phyloP scores from a whole-genome alignment of 2,888 invertebrate genomes.

The Campoplex capitator region DNA sequence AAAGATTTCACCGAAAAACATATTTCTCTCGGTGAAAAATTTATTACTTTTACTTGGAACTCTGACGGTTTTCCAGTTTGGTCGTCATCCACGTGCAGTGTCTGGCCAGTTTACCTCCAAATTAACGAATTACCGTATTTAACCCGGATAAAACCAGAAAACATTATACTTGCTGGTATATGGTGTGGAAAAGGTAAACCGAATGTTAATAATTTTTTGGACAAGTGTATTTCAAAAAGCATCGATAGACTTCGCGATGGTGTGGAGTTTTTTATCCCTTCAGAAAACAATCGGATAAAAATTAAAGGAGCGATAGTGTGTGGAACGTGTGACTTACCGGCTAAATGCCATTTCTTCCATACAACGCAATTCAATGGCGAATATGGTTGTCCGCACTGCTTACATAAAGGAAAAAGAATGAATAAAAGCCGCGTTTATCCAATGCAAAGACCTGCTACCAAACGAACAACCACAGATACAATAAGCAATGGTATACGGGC shows the following conservation, averaged over 20 bases:
- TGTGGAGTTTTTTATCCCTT: neutral
- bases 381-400: constrained; percentile 61
- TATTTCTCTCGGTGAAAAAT: no score
- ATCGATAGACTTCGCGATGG: neutral
- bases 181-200: constrained; percentile 69
- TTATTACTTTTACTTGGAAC: no score
- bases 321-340: constrained; percentile 50
- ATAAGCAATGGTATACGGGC: neutral
- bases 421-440: constrained; percentile 1
- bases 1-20: no score
- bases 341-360: constrained; percentile 58
- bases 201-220: constrained; percentile 17
- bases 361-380: constrained; percentile 60
- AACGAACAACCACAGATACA: constrained; percentile 7
- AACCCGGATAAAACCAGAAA: constrained; percentile 64
- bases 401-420: constrained; percentile 17
- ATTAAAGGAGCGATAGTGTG: constrained; percentile 36
- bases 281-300: neutral
- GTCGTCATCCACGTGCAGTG: no score
- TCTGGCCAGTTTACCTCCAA: no score
- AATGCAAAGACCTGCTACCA: neutral
- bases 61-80: no score
- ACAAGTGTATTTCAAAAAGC: constrained; percentile 49
- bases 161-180: constrained; percentile 68
- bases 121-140: neutral